Evolutionary conservation across 92 coral and sea anemone species (phyloP).

Genomic region (Phenganax marumi): DNA sequence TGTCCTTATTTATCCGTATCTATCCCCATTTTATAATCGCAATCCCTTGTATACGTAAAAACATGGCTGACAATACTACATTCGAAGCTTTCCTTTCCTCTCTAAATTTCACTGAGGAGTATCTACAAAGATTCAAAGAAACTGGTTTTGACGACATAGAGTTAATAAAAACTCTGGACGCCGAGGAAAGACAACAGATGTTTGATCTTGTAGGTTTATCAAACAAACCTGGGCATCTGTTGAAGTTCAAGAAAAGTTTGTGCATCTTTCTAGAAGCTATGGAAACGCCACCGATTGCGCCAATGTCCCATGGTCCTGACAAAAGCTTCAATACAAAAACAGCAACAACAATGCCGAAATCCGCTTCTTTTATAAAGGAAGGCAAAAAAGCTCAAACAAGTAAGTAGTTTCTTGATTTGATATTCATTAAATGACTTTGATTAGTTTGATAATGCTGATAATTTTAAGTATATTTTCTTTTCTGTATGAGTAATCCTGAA

Average conservation of each 20-base stretch:
- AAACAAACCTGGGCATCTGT: slow-evolving; percentile 43
- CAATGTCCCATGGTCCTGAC: background rate
- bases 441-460: no score
- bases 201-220: slow-evolving; percentile 34
- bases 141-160: slow-evolving; percentile 38
- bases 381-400: no score
- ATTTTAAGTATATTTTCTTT: no score
- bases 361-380: no score
- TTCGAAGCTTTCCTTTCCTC: slow-evolving; percentile 1
- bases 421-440: no score
- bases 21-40: background rate
- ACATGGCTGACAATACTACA: background rate
- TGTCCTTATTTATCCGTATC: no score
- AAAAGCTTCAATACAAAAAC: background rate
- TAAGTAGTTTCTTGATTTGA: no score
- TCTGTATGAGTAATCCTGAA: no score
- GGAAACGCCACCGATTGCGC: background rate
- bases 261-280: background rate
- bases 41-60: background rate
- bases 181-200: slow-evolving; percentile 34
- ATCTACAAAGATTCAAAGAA: slow-evolving; percentile 23
- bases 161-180: slow-evolving; percentile 22
- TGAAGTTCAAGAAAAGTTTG: slow-evolving; percentile 41
- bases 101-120: slow-evolving; percentile 20
- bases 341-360: no score